Evolutionary conservation across 2,888 invertebrate species (phyloP).

Genomic region (Aethes cnicana): DNA sequence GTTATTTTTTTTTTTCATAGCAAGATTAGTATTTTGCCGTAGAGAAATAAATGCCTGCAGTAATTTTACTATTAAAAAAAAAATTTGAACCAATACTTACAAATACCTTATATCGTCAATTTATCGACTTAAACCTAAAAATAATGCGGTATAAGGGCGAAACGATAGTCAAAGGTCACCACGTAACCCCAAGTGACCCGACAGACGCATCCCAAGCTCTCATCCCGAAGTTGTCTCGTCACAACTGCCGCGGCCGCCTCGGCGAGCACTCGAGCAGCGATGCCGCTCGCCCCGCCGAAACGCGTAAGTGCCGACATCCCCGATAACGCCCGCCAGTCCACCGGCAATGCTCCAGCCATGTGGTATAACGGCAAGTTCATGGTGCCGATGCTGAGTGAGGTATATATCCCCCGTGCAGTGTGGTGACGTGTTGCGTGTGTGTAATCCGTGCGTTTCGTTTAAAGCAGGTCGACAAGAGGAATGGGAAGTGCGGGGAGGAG

Average conservation of each 20-base stretch:
- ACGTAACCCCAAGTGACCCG: too few relatives aligned
- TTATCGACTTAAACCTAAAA: too few relatives aligned
- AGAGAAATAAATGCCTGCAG: too few relatives aligned
- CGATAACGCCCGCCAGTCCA: slow-evolving; percentile 6
- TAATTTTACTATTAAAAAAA: too few relatives aligned
- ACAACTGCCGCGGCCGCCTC: background rate
- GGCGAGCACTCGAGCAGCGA: background rate
- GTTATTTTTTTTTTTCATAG: too few relatives aligned
- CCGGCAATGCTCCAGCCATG: slow-evolving; percentile 36
- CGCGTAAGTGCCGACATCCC: slow-evolving; percentile 2
- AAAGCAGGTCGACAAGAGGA: slow-evolving; percentile 39
- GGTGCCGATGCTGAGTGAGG: slow-evolving; percentile 51
- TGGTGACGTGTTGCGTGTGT: slow-evolving; percentile 37
- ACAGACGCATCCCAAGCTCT: too few relatives aligned
- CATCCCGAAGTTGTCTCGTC: too few relatives aligned
- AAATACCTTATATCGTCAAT: too few relatives aligned
- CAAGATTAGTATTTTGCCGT: too few relatives aligned
- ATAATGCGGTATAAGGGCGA: too few relatives aligned
- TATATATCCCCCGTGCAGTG: slow-evolving; percentile 37
- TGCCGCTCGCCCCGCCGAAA: background rate
- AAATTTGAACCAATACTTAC: too few relatives aligned
- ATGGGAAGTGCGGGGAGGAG: slow-evolving; percentile 56
- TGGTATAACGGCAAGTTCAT: slow-evolving; percentile 51
- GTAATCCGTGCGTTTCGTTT: slow-evolving; percentile 38
- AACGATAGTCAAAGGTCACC: too few relatives aligned